Conservation (phyloP, 2,113 vertebrate genomes). For the Gymnorhina tibicen region DNA sequence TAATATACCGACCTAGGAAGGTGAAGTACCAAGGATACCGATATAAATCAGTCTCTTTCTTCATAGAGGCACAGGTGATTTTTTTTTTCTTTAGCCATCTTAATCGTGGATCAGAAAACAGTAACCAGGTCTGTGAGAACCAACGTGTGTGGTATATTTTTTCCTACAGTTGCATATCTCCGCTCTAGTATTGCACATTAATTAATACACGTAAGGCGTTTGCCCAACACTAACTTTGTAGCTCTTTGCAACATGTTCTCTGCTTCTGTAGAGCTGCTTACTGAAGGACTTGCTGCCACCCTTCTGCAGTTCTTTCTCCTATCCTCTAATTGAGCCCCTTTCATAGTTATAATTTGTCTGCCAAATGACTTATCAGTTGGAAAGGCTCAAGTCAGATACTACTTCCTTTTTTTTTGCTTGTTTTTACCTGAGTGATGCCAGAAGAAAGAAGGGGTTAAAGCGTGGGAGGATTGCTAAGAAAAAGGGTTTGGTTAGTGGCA, state of each 20-base stretch:
- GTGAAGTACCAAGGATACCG: not conserved
- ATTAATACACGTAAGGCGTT: slow-evolving; percentile 29
- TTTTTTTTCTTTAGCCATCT: not conserved
- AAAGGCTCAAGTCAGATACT: slow-evolving; percentile 24
- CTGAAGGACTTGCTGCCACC: slow-evolving; percentile 61
- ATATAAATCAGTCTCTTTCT: not conserved
- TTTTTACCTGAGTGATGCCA: not conserved
- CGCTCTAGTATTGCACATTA: not conserved
- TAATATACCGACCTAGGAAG: not conserved
- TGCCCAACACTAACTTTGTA: slow-evolving; percentile 41
- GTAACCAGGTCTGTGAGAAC: slow-evolving; percentile 4
- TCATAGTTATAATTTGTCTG: slow-evolving; percentile 42
- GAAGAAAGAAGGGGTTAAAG: slow-evolving; percentile 54
- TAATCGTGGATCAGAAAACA: not conserved
- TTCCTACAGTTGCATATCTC: not conserved
- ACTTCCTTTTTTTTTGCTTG: slow-evolving; percentile 34
- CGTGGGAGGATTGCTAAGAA: slow-evolving; percentile 56
- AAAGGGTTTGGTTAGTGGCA: slow-evolving; percentile 54
- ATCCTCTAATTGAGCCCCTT: slow-evolving; percentile 61
- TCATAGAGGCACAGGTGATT: not conserved
- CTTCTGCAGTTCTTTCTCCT: slow-evolving; percentile 54
- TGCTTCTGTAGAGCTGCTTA: slow-evolving; percentile 39
- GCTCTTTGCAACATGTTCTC: slow-evolving; percentile 56
- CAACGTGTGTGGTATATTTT: slow-evolving; percentile 44
- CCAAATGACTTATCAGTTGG: slow-evolving; percentile 38